Evolutionary conservation across 2,113 vertebrate genomes (phyloP), one percentile per base, ranked within the genome.

Genomic region (Leucopsar rothschildi): DNA sequence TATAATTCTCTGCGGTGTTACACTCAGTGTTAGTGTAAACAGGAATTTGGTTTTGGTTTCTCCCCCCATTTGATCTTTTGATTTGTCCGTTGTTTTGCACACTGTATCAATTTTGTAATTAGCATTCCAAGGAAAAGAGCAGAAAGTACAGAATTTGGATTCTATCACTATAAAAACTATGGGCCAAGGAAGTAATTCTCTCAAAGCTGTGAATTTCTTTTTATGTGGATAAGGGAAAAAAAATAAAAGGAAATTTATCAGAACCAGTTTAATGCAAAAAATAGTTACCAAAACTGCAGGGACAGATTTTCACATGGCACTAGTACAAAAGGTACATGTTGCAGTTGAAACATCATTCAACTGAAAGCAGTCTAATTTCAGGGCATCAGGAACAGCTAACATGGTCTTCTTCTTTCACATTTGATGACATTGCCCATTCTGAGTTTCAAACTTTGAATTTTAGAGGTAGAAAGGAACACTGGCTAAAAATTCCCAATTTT

Each of bases 71-170:
- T 86, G 47, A 90, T 92, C 63, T 88, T 96, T 82, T 80, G 47
- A 63, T 73, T 90, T 71, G 39, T 85, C 69, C 1, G 13, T 72
- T 94, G 52, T 81, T 94, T 90, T 84, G 37, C 94, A 96, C 23
- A 15, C 77, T 95, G 84, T 84, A 93, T 90, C 91, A 77, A 96
- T 96, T 95, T 96, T 91, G 71, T 86, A 90, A 81, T 86, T 71
- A 47, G 55, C 10, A 2, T 95, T 96, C 92, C 76, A 69, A 52
- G 84, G 87, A 93, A 79, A 96, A 88, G 86, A 90, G 71, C 37
- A 88, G 89, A 91, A 90, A 88, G 76, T 80, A 78, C 84, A 92
- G 72, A 87, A 94, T 93, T 94, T 93, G 76, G 59, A 88, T 85
- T 88, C 76, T 59, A 39, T 84, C 42, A 76, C 47, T 68, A 65